These are phyloP conservation scores for Apodemia hepburni DNA, from an alignment of 2,888 invertebrate species.

Conservation along the genomic window DNA sequence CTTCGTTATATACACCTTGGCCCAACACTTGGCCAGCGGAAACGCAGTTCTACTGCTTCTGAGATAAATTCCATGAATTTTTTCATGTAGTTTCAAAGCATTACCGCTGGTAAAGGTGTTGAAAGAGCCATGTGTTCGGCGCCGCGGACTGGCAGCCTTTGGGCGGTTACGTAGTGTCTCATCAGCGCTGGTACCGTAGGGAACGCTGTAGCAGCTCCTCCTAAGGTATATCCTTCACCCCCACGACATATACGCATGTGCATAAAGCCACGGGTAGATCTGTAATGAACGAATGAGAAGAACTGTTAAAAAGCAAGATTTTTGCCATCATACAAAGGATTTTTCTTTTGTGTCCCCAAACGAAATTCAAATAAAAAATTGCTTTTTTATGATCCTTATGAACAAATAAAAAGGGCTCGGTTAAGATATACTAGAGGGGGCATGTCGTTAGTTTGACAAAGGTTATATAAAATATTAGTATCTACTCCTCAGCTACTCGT, in stretches of 20 bases:
- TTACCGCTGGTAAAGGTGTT: slow-evolving; percentile 93
- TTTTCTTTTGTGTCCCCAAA: too few species aligned
- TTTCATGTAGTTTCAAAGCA: slow-evolving; percentile 72
- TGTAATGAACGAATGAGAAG: slow-evolving; percentile 44
- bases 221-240: slow-evolving; percentile 91
- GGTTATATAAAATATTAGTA: too few species aligned
- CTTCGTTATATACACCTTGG: slow-evolving; percentile 27
- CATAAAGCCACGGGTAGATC: slow-evolving; percentile 97
- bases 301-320: too few species aligned
- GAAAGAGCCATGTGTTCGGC: slow-evolving; percentile 98
- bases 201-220: slow-evolving; percentile 96
- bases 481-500: too few species aligned
- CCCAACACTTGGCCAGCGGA: slow-evolving; percentile 1
- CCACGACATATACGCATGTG: slow-evolving; percentile 96
- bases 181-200: slow-evolving; percentile 97
- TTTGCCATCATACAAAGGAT: too few species aligned
- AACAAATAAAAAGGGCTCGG: too few species aligned
- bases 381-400: too few species aligned
- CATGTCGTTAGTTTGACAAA: too few species aligned
- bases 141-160: slow-evolving; percentile 95
- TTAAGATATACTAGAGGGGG: too few species aligned
- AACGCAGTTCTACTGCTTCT: neutral
- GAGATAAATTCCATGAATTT: slow-evolving; percentile 15
- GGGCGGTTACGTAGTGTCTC: slow-evolving; percentile 92
- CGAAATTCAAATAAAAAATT: too few species aligned